Conservation (phyloP, 2,797 vertebrate species). For the Halcyon badia region DNA sequence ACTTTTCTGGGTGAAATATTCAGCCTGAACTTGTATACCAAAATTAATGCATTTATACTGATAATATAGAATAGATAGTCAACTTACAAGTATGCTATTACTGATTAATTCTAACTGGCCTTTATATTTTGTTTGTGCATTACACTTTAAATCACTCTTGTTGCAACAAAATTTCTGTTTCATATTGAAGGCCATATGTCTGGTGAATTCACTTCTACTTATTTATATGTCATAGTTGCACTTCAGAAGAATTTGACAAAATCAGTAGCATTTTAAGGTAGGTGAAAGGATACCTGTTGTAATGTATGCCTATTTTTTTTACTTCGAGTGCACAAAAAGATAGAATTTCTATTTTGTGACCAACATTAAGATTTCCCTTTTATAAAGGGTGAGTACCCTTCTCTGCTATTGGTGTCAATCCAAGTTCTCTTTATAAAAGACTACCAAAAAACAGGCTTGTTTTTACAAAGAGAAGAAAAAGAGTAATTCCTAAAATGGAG, state of each 20-base stretch:
- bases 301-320: background rate
- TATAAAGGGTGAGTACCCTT: background rate
- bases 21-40: background rate
- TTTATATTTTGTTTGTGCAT: background rate
- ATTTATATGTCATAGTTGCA: background rate
- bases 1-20: slow-evolving; percentile 10
- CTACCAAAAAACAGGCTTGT: background rate
- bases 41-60: slow-evolving; percentile 16
- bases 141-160: background rate
- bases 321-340: background rate
- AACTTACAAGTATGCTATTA: background rate
- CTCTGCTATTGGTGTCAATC: background rate
- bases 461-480: background rate
- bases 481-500: background rate
- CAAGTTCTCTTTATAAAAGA: background rate
- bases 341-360: background rate
- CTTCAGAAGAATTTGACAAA: background rate
- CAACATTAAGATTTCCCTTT: background rate
- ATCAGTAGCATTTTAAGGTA: background rate
- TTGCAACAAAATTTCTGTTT: background rate
- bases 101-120: background rate
- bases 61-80: background rate
- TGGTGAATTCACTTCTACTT: background rate
- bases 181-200: background rate
- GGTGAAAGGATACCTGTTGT: background rate